phyloP scores from a whole-genome alignment of 2,113 vertebrate genomes.

The Turdus rufiventris region DNA sequence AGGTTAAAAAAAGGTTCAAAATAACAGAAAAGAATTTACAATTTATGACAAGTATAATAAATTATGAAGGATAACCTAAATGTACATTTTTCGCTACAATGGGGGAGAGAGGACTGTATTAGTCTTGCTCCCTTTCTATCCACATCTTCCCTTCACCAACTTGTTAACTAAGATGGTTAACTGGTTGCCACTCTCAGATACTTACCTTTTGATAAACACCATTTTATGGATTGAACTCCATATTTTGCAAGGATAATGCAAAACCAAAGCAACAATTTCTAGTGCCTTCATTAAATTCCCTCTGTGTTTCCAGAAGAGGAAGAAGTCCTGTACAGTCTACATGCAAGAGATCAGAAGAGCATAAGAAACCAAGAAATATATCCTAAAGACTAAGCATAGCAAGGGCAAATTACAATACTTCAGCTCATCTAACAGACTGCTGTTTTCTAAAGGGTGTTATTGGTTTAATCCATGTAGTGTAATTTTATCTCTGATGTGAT shows the following conservation, averaged over 20 bases:
- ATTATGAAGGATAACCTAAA: neutral
- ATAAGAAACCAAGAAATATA: neutral
- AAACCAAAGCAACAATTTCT: neutral
- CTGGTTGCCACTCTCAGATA: neutral
- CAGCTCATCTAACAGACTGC: neutral
- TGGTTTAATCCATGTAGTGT: neutral
- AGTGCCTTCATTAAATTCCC: neutral
- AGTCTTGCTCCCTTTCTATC: neutral
- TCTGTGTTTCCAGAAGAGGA: neutral
- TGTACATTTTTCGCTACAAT: neutral
- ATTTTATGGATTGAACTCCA: neutral
- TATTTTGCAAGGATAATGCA: neutral
- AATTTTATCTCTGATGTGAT: neutral
- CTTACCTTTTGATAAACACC: neutral
- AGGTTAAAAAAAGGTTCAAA: neutral
- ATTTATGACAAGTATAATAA: neutral
- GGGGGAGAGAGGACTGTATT: neutral
- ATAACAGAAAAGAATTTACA: neutral
- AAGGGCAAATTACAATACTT: neutral
- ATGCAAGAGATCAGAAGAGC: neutral
- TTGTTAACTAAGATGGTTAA: neutral
- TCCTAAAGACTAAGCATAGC: neutral
- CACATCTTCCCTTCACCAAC: neutral
- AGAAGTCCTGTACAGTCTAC: neutral
- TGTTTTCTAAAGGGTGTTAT: neutral